phyloP scores from a whole-genome alignment of 2,797 vertebrate genomes.

The Mus spretus region DNA sequence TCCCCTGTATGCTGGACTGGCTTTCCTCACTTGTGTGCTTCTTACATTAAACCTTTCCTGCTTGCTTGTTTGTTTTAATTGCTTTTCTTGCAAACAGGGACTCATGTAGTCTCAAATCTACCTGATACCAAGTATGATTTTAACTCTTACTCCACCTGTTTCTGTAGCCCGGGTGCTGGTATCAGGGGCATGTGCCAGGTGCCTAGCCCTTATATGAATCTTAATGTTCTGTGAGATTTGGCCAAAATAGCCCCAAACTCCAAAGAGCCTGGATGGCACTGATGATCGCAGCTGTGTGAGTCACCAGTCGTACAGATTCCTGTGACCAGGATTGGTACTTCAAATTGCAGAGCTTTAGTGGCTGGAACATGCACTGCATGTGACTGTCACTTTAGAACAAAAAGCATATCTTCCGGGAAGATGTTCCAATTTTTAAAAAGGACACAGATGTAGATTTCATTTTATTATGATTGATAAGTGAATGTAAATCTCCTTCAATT shows the following conservation, averaged over 20 bases:
- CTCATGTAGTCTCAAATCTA: neutral
- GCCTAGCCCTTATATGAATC: neutral
- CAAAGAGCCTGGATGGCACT: slow-evolving; percentile 2
- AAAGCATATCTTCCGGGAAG: slow-evolving; percentile 62
- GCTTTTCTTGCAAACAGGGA: neutral
- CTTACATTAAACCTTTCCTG: neutral
- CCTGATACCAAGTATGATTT: neutral
- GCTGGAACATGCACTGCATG: slow-evolving; percentile 12
- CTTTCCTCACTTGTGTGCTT: slow-evolving; percentile 14
- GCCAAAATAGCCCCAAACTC: neutral
- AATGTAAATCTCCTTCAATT: slow-evolving; percentile 69
- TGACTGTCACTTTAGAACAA: slow-evolving; percentile 50
- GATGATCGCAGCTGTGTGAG: neutral
- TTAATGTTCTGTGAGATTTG: slow-evolving; percentile 44
- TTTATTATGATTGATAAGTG: slow-evolving; percentile 64
- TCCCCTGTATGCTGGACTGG: neutral
- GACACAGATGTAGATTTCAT: slow-evolving; percentile 51
- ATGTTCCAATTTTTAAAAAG: slow-evolving; percentile 59
- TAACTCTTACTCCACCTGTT: neutral
- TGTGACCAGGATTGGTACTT: neutral
- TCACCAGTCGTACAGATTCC: slow-evolving; percentile 17
- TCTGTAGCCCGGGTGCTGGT: neutral
- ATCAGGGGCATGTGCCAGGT: neutral
- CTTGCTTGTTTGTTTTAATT: neutral
- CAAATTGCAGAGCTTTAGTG: slow-evolving; percentile 34